These are phyloP conservation scores for Margarornis squamiger DNA, from an alignment of 2,797 vertebrate genomes.

Conservation along the genomic window DNA sequence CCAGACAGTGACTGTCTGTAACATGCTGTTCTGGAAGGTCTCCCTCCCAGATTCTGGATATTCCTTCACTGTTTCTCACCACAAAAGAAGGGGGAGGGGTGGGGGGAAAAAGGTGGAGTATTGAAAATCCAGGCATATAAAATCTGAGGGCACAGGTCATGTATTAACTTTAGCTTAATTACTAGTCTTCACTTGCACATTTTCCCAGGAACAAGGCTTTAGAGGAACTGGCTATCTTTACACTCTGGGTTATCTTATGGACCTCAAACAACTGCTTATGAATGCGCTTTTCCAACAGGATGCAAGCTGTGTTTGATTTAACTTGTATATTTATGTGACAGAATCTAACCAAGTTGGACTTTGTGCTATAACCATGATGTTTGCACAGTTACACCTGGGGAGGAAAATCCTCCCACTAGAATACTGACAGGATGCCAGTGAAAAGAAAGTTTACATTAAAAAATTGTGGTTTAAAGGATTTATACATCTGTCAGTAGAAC, in stretches of 20 bases:
- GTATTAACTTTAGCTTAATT: constrained; percentile 38
- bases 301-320: constrained; percentile 52
- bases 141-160: constrained; percentile 17
- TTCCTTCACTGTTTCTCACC: constrained; percentile 30
- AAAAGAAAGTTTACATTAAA: constrained; percentile 34
- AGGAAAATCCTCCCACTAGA: constrained; percentile 21
- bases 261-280: constrained; percentile 19
- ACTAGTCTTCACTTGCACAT: not conserved
- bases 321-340: constrained; percentile 52
- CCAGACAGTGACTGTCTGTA: constrained; percentile 51
- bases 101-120: not conserved
- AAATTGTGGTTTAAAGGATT: constrained; percentile 48
- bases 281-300: constrained; percentile 17
- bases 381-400: constrained; percentile 35
- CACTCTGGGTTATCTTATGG: not conserved
- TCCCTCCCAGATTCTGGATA: constrained; percentile 42
- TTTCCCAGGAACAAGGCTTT: constrained; percentile 1
- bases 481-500: constrained; percentile 32
- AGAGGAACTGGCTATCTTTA: constrained; percentile 6
- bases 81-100: not conserved
- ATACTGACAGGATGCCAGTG: constrained; percentile 29
- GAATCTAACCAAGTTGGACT: constrained; percentile 15
- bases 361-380: constrained; percentile 26
- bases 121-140: constrained; percentile 32
- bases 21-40: constrained; percentile 1